These are phyloP conservation scores for Scyliorhinus canicula DNA, from an alignment of 2,797 vertebrate species.

Conservation along the genomic window DNA sequence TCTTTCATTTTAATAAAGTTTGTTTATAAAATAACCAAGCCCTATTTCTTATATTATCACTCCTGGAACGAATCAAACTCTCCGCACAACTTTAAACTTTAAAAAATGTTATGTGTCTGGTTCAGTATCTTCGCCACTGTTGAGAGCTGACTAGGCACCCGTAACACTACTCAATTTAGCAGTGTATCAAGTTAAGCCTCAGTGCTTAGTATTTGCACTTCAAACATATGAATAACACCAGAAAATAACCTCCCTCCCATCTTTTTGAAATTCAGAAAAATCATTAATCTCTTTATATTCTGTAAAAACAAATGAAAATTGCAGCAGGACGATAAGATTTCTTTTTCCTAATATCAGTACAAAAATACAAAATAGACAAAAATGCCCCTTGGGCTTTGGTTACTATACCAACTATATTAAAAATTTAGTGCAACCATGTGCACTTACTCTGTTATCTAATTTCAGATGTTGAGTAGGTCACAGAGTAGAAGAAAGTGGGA, in stretches of 20 bases:
- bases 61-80: too few species aligned
- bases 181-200: background rate
- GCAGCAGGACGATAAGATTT: background rate
- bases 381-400: background rate
- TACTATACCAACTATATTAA: background rate
- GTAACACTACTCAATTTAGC: background rate
- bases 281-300: background rate
- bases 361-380: background rate
- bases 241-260: background rate
- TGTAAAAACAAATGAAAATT: background rate
- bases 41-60: too few species aligned
- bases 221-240: background rate
- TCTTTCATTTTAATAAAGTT: too few species aligned
- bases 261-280: background rate
- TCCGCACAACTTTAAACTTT: too few species aligned
- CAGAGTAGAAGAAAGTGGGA: background rate
- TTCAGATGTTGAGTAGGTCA: background rate
- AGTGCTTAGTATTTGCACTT: background rate
- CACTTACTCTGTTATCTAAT: background rate
- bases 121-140: too few species aligned
- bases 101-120: too few species aligned
- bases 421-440: background rate
- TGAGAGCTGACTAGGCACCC: too few species aligned
- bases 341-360: background rate
- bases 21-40: too few species aligned